phyloP scores from a whole-genome alignment of 1,140 invertebrate species.

The Phenacoccus solenopsis region DNA sequence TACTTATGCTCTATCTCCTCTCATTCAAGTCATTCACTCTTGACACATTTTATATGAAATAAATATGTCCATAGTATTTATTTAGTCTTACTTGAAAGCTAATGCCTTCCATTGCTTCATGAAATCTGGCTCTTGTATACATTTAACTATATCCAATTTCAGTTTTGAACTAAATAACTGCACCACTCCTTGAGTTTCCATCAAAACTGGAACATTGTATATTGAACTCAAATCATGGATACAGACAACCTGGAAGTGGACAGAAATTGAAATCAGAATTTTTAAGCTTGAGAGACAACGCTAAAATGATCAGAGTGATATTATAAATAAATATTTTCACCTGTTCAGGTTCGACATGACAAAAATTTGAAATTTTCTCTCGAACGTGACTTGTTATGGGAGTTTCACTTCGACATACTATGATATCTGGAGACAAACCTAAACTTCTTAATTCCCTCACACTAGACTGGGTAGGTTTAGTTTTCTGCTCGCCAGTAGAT shows the following conservation, averaged over 20 bases:
- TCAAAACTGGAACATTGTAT: conserved; percentile 87
- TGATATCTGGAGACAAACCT: conserved; percentile 90
- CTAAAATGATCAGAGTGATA: background rate
- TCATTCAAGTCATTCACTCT: no score
- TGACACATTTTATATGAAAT: no score
- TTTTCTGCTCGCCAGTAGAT: conserved; percentile 90
- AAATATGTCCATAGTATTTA: no score
- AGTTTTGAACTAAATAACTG: conserved; percentile 73
- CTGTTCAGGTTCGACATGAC: conserved; percentile 65
- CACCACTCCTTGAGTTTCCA: conserved; percentile 82
- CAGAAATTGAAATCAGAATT: background rate
- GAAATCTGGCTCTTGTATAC: conserved; percentile 34
- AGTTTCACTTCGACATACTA: conserved; percentile 83
- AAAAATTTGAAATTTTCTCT: conserved; percentile 94
- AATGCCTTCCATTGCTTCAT: conserved; percentile 86
- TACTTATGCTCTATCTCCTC: no score
- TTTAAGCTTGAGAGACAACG: background rate
- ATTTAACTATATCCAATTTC: conserved; percentile 41
- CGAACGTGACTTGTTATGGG: conserved; percentile 62
- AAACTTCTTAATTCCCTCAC: conserved; percentile 81
- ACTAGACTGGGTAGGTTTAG: conserved; percentile 94
- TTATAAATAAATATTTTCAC: conserved; percentile 53
- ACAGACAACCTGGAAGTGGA: conserved; percentile 64
- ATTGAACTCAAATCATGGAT: conserved; percentile 90
- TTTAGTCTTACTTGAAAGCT: conserved; percentile 55